These are phyloP conservation scores for Rhinichthys osculus DNA, from an alignment of 2,797 vertebrate genomes.

Conservation along the genomic window DNA sequence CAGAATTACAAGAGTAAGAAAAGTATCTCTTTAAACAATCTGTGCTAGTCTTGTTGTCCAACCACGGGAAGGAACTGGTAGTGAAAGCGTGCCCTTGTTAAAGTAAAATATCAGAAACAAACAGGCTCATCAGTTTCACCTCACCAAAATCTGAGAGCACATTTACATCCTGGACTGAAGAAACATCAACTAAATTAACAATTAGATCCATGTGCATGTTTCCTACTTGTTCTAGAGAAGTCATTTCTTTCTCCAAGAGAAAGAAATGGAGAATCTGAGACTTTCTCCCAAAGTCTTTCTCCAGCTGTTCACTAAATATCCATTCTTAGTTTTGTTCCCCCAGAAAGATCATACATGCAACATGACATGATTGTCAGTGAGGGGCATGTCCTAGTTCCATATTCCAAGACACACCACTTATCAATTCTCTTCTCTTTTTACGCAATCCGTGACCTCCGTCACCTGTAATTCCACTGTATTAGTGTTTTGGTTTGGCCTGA, in stretches of 20 bases:
- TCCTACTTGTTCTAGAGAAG: not conserved
- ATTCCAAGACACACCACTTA: not conserved
- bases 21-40: not conserved
- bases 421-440: not conserved
- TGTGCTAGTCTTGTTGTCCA: not conserved
- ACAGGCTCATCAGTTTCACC: not conserved
- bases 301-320: not conserved
- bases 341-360: not conserved
- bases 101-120: slow-evolving; percentile 6
- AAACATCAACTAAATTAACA: not conserved
- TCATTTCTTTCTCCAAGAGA: not conserved
- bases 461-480: not conserved
- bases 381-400: not conserved
- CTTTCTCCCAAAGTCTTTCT: not conserved
- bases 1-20: not conserved
- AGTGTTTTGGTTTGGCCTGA: not conserved
- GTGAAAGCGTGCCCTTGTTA: not conserved
- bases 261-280: too few relatives aligned
- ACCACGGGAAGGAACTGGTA: not conserved
- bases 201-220: not conserved
- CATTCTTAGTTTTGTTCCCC: not conserved
- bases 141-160: slow-evolving; percentile 1
- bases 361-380: not conserved
- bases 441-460: not conserved
- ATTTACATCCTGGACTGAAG: slow-evolving; percentile 1